Evolutionary conservation across 2,888 invertebrate species (phyloP), one percentile per base, ranked within the genome.

Genomic region (Brassicogethes aeneus): DNA sequence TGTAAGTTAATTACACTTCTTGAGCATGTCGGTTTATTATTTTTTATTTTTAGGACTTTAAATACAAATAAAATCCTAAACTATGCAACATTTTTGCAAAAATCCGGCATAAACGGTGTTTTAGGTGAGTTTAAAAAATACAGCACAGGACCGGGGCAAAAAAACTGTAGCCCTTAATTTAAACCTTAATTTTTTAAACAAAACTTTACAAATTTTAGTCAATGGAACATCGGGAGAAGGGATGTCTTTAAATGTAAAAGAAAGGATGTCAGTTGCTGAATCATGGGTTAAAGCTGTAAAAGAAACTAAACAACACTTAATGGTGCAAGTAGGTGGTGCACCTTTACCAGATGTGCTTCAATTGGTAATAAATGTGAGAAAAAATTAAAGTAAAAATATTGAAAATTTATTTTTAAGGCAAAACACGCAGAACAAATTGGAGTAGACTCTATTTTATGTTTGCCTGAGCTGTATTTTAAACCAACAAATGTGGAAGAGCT

Each of bases 221-320:
- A 85, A 85, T 64, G 88, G 89, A 8, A 85, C 87, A 0, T 79
- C 78, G 16, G 89, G 88, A 0, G 89, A 90, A 66, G 85, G 84
- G 1, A 74, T 78, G 53, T 77, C 76, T 1, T 65, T 87, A 62
- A 79, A 73, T 32, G 65, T 81, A 1, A 61, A 62, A 0, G 88
- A 90, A 63, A 72, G 89, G 36, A 85, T 85, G 65, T 51, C 58
- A 2, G 62, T 80, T 2, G 68, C 82, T 0, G 79, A 82, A 58
- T 74, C 75, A 29, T 86, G 85, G 85, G 60, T 73, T 10, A 60
- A 64, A 14, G 75, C 68, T 8, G 79, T 77, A 1, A 71, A 69
- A 48, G 63, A 66, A n/a, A 66, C 71, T 2, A 70, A 73, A 3
- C 68, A 78, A 44, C 76, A 76, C 50, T 65, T 85, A 33, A 82